A percentile compares a stretch with the other conserved stretches of the same genome.
Evolutionary conservation across 2,888 invertebrate species (phyloP).

Genomic region (Peribatodes rhomboidaria): DNA sequence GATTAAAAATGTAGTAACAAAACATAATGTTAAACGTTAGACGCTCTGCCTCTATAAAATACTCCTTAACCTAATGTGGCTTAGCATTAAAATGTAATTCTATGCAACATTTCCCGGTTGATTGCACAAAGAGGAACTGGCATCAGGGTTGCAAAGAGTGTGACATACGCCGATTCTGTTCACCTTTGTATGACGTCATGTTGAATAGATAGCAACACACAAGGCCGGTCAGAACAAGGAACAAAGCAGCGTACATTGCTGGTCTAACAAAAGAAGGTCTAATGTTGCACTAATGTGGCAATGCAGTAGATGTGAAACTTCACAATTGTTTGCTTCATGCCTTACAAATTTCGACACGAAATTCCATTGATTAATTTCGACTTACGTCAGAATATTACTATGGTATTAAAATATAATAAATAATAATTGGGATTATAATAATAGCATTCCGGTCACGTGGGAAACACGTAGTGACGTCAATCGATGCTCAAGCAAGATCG

Average conservation of each 20-base stretch:
- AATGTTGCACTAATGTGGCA: neutral
- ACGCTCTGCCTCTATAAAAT: too few species aligned
- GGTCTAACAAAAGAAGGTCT: neutral
- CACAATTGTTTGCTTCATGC: neutral
- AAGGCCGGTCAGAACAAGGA: conserved; percentile 41
- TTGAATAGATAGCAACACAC: conserved; percentile 66
- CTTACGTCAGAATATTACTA: too few species aligned
- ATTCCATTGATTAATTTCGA: too few species aligned
- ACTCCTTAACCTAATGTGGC: too few species aligned
- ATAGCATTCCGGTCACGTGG: too few species aligned
- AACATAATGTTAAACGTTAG: too few species aligned
- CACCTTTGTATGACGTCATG: conserved; percentile 65
- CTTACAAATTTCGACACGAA: too few species aligned
- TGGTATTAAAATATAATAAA: too few species aligned
- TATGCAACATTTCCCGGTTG: conserved; percentile 13
- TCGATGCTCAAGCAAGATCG: too few species aligned
- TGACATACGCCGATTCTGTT: conserved; percentile 67
- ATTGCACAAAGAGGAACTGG: conserved; percentile 27
- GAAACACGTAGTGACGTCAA: too few species aligned
- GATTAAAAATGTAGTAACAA: too few species aligned
- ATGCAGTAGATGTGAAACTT: neutral
- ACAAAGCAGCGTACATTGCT: neutral
- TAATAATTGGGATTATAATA: too few species aligned
- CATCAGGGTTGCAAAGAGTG: conserved; percentile 55
- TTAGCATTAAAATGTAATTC: neutral